Evolutionary conservation across 2,113 vertebrate species (phyloP), one percentile per base, ranked within the genome.

Genomic region (Saguinus midas): DNA sequence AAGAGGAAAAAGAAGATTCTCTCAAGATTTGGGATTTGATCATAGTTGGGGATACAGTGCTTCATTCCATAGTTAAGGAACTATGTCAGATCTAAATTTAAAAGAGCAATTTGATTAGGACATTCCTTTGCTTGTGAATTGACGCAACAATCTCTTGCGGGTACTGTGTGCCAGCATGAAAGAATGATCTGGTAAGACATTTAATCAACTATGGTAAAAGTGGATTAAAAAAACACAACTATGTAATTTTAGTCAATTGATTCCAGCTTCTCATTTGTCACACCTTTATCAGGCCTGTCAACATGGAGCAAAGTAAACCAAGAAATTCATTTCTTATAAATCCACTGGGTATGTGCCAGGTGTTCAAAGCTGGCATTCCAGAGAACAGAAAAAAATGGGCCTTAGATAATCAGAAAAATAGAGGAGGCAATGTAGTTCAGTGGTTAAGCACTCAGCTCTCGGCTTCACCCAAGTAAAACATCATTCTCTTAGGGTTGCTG

Each of bases 251-350:
- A 94, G 78, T 64, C 27, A 83, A 55, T 89, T 87, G 64, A 91
- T 58, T 87, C 61, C 86, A 97, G 88, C 79, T 96, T 97, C 88
- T 97, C 61, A 85, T 94, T 78, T 92, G 92, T 86, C 55, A 94
- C 48, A 95, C n/a, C 43, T 61, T 94, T 91, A 89, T 94, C 86
- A 95, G 82, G 89, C 25, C 48, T 94, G 66, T 91, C 61, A 83
- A 66, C 66, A 57, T 6, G 17, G 50, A 75, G 48, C 73, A 52
- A 50, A 94, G 35, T 18, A 82, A 94, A 86, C 18, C 27, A 88
- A 94, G 37, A 16, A 91, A 64, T 68, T 75, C 14, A 48, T 92
- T 84, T 76, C 29, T 35, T 55, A 2, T 40, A 57, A 87, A 80
- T 18, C 20, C 55, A 35, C 3, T 12, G 8, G 16, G 0, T 55